A percentile compares a stretch with the other conserved stretches of the same genome.
phyloP scores from a whole-genome alignment of 2,797 vertebrate species.

The Otus scops region DNA sequence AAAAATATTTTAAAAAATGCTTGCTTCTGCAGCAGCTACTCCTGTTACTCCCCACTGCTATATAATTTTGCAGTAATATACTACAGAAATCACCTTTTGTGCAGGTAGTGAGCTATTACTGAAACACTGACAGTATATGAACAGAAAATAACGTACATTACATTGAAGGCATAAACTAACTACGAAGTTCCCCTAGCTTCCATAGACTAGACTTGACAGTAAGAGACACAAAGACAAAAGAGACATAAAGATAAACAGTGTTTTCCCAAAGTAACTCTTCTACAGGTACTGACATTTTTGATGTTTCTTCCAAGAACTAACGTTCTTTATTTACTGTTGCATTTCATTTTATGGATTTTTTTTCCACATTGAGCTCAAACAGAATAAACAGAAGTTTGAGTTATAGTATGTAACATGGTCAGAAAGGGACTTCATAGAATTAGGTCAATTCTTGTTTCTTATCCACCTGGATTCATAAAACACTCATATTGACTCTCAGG shows the following conservation, averaged over 20 bases:
- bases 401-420: neutral
- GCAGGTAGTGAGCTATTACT: neutral
- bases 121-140: neutral
- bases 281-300: neutral
- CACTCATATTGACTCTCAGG: neutral
- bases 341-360: conserved; percentile 45
- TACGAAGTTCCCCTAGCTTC: neutral
- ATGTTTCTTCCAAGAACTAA: neutral
- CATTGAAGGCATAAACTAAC: neutral
- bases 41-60: neutral
- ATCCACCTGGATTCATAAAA: conserved; percentile 30
- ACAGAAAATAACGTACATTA: neutral
- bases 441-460: conserved; percentile 27
- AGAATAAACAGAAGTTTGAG: conserved; percentile 18
- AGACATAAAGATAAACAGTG: neutral
- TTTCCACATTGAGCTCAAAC: neutral
- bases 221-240: neutral
- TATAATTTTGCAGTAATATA: neutral
- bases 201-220: neutral
- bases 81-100: neutral
- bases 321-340: neutral
- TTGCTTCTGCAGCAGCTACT: neutral
- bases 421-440: neutral
- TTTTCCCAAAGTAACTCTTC: neutral
- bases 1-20: neutral